A percentile compares a stretch with the other conserved stretches of the same genome.
phyloP scores from a whole-genome alignment of 2,888 invertebrate genomes.

The Halictus quadricinctus region DNA sequence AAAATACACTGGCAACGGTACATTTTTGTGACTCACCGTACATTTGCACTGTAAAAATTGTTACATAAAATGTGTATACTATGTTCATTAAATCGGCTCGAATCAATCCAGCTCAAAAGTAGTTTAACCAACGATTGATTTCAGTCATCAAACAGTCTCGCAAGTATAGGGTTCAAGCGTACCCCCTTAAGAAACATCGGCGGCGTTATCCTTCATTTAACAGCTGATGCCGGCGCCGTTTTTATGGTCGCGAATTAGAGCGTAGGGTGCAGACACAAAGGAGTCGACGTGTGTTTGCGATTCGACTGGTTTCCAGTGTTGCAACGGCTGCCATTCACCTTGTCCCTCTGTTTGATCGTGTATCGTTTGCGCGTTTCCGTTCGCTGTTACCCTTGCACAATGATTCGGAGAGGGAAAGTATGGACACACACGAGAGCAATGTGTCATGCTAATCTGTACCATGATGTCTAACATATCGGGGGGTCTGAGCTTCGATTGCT shows the following conservation, averaged over 20 bases:
- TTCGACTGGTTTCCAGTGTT: conserved; percentile 3
- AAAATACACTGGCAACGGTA: too few relatives aligned
- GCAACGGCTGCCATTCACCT: conserved; percentile 4
- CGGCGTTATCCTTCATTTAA: neutral
- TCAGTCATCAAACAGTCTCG: neutral
- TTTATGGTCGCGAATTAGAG: neutral
- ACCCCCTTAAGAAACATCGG: neutral
- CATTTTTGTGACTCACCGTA: too few relatives aligned
- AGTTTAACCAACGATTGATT: neutral
- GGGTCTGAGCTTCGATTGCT: conserved; percentile 13
- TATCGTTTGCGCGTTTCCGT: conserved; percentile 5
- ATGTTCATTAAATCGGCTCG: neutral
- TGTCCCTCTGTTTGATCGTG: conserved; percentile 14
- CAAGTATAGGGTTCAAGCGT: neutral
- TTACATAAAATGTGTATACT: neutral
- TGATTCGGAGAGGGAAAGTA: conserved; percentile 2
- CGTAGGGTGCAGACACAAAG: conserved; percentile 9
- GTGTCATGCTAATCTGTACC: conserved; percentile 9
- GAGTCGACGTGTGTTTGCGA: conserved; percentile 1
- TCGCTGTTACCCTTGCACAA: conserved; percentile 3
- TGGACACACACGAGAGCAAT: neutral
- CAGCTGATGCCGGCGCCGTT: neutral
- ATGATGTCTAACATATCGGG: neutral
- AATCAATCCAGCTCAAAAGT: neutral
- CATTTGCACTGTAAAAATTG: too few relatives aligned